Evolutionary conservation across 2,113 vertebrate genomes (phyloP).

Genomic region (Mustela nigripes): DNA sequence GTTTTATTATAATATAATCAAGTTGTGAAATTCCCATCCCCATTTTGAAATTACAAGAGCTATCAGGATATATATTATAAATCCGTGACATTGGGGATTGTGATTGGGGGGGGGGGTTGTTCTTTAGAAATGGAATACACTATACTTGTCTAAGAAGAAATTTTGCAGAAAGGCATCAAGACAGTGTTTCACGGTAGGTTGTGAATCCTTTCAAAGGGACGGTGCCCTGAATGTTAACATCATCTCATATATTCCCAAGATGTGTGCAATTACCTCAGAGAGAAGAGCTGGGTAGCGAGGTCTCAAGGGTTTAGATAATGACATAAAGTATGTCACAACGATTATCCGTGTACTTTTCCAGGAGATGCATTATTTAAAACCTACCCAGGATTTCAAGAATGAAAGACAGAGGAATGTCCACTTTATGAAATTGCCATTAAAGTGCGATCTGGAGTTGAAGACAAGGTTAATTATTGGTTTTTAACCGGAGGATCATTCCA

Average conservation of each 20-base stretch:
- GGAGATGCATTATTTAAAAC: slow-evolving; percentile 91
- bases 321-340: slow-evolving; percentile 95
- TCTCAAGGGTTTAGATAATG: slow-evolving; percentile 90
- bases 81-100: slow-evolving; percentile 39
- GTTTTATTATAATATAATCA: slow-evolving; percentile 38
- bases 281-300: slow-evolving; percentile 86
- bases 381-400: slow-evolving; percentile 87
- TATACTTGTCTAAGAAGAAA: slow-evolving; percentile 67
- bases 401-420: slow-evolving; percentile 92
- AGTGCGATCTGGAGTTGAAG: slow-evolving; percentile 88
- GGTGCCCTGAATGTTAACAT: slow-evolving; percentile 86
- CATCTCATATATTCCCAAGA: slow-evolving; percentile 88
- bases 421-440: slow-evolving; percentile 93
- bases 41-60: slow-evolving; percentile 41
- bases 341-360: slow-evolving; percentile 91
- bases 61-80: slow-evolving; percentile 50
- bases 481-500: slow-evolving; percentile 91
- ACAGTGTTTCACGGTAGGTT: slow-evolving; percentile 77
- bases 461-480: slow-evolving; percentile 93
- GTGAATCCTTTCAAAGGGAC: slow-evolving; percentile 79
- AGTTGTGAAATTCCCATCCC: neutral
- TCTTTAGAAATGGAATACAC: slow-evolving; percentile 47
- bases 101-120: neutral
- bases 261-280: slow-evolving; percentile 88
- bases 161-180: slow-evolving; percentile 70